Evolutionary conservation across 2,888 invertebrate species (phyloP), one percentile per base, ranked within the genome.

Genomic region (Eristalinus aeneus): DNA sequence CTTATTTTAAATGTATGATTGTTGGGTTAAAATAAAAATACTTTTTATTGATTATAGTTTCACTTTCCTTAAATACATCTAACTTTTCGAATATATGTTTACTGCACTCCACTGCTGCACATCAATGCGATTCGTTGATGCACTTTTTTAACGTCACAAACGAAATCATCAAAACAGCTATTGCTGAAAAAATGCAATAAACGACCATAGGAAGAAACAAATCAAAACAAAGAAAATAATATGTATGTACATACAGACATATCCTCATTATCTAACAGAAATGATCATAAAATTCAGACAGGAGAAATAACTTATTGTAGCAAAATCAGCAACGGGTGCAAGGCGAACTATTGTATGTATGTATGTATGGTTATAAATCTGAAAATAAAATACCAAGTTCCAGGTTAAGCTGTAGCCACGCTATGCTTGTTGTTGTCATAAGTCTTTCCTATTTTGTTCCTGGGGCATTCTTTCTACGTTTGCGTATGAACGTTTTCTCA

Each of bases 261-360:
- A 68, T 68, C 63, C 16, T 63, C 64, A 69, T 54, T 69, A 22
- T 69, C 68, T 58, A 34, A 32, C 27, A 56, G 34, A 34, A 74
- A 64, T 63, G 58, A 75, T 81, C 39, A 60, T 67, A 61, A 69
- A 61, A 71, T 54, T 65, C 60, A 54, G 65, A 36, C 46, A 75
- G 54, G 65, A 46, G 71, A 65, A 81, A 75, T 67, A 75, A 81
- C 65, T 72, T 76, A 80, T 72, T 76, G 71, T 71, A 36, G 71
- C 67, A 34, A 61, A 65, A 53, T 56, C 65, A 81, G 71, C 32
- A 81, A 36, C 20, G 54, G 36, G 16, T 36, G 53, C 12, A 56
- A 34, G 16, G 11, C 16, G 8, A 65, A 22, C 22, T 67, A 75
- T 27, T 64, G 27, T 54, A 54, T 11, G 27, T 61, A 32, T 23